Evolutionary conservation across 2,113 vertebrate genomes (phyloP), one percentile per base, ranked within the genome.

Genomic region (Cyanocitta stelleri): DNA sequence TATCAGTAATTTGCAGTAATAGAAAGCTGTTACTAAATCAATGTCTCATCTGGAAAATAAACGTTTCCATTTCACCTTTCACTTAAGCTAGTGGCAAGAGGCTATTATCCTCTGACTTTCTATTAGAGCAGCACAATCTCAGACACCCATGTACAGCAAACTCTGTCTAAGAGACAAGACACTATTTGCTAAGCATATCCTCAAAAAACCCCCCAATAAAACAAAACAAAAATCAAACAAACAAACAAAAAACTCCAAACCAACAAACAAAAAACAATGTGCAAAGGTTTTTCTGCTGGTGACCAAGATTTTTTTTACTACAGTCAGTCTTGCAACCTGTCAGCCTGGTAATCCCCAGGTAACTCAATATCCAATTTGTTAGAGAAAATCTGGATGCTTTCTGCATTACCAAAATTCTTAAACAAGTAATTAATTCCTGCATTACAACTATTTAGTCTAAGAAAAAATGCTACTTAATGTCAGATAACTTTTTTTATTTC

Each of bases 21-120:
- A 95, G 49, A 79, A 93, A 92, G 52, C 35, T 89, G 83, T 89
- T 92, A 83, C 52, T 79, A 94, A 95, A 96, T 97, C 88, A 91
- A 73, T 93, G 80, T 84, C 79, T 96, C 52, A 39, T 87, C 46
- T 75, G 87, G 85, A 96, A 92, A 91, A 94, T 90, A 96, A 90
- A 78, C 37, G 61, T 82, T 92, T 92, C 92, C n/a, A 94, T 94
- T 96, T 94, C 72, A 68, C 67, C 63, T 94, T 80, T 64, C 67
- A 71, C 76, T 95, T 90, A 85, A 87, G 35, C 33, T 61, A 37
- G 33, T 68, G 64, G 37, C 89, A 94, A 87, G 68, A 87, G 63
- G 54, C 79, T 59, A 83, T 93, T 93, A 94, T 16, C 49, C 55
- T 77, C 56, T 52, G 85, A 71, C 62, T 89, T 82, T 35, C 77